phyloP scores from a whole-genome alignment of 2,888 invertebrate genomes.

The Syrista parreyssii region DNA sequence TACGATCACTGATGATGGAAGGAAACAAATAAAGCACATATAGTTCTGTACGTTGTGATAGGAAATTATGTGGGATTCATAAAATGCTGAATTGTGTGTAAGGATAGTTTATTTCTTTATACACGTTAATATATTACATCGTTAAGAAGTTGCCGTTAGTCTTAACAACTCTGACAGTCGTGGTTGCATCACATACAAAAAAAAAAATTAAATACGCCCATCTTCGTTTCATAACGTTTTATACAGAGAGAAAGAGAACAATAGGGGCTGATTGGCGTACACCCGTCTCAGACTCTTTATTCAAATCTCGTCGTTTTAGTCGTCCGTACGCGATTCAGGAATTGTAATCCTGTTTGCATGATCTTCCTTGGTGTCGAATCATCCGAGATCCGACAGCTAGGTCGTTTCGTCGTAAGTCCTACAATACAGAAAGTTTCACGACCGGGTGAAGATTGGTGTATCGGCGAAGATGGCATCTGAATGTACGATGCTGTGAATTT shows the following conservation, averaged over 20 bases:
- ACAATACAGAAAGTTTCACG: neutral
- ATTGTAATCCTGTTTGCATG: neutral
- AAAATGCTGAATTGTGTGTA: neutral
- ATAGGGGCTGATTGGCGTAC: neutral
- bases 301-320: conserved; percentile 26
- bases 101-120: conserved; percentile 42
- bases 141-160: conserved; percentile 49
- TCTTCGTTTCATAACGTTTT: neutral
- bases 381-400: neutral
- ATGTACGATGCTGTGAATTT: neutral
- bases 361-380: neutral
- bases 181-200: conserved; percentile 29
- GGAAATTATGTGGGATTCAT: neutral
- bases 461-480: neutral
- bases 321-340: conserved; percentile 14
- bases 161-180: conserved; percentile 32
- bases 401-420: neutral
- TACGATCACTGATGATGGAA: conserved; percentile 24
- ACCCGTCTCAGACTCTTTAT: conserved; percentile 4
- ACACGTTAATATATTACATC: conserved; percentile 49
- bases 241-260: neutral
- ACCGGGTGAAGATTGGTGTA: neutral
- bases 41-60: neutral
- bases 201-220: conserved; percentile 14
- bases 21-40: neutral